Evolutionary conservation across 2,888 invertebrate species (phyloP), one percentile per base, ranked within the genome.

Genomic region (Laothoe populi): DNA sequence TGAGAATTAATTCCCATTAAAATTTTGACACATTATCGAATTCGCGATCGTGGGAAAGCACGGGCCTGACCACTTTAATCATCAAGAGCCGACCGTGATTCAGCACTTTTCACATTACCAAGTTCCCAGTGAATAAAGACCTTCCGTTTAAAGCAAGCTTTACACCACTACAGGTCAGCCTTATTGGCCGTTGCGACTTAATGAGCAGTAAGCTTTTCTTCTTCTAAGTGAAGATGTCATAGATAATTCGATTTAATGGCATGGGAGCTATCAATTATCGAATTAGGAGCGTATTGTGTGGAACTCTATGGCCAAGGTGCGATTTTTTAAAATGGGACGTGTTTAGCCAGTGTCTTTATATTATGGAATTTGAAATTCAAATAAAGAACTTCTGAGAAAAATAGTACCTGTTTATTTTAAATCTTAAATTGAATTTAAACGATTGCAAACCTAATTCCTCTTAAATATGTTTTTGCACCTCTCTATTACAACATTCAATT

Each of bases 221-320:
- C 71, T 78, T 77, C 78, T 85, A 90, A 76, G 86, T 88, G 88
- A 88, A 88, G 86, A 78, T 88, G 90, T 91, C 91, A 88, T 87
- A 90, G 87, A 87, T 91, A 92, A 92, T 91, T 91, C 85, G 82
- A 88, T 92, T 88, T 92, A 88, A 91, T 90, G 88, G 88, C 73
- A 65, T 70, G 71, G 70, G 78, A 83, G 78, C 79, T 80, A 77
- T 79, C 88, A 90, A 92, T 92, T 91, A 92, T 88, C 86, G 86
- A 90, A 91, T 92, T 90, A 91, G 82, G 76, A 78, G 79, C 74
- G 73, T 71, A 66, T 72, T 72, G 48, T 62, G 38, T 48, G 46
- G 59, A 19, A 42, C 53, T 58, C 13, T 59, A 45, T 73, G 69
- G 67, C 64, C 64, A 61, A 62, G 48, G 64, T 68, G 74, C 72